Evolutionary conservation across 1,140 invertebrate species (phyloP), one percentile per base, ranked within the genome.

Genomic region (Aphis gossypii): DNA sequence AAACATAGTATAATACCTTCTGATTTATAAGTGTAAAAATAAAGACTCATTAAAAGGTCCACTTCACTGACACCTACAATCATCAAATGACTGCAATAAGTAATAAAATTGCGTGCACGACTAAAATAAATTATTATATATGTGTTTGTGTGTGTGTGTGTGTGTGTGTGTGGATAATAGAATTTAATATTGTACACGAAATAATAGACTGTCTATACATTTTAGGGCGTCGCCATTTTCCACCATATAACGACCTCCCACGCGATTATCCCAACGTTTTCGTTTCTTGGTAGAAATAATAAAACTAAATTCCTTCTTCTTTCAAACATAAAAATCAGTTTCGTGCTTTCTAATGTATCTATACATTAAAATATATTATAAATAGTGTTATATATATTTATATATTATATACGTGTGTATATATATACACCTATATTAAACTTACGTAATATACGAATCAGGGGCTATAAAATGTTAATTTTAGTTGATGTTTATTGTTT

Each of bases 151-250:
- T 68, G 11, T 68, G 25, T 60, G 9, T 46, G 9, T 46, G 9
- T 46, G 9, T 46, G 9, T 46, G 0, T 56, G 25, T 56, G 25
- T 56, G 25, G 23, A 25, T 11, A 84, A 84, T 84, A 8, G 30
- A 48, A 48, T 87, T 87, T 87, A 87, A 87, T 87, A 87, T 87
- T 48, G 86, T 30, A 20, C 30, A 48, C 86, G 46, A 87, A n/a
- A 87, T 87, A n/a, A 48, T 87, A 20, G 76, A 83, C 76, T 87
- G 30, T 48, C 86, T 87, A 35, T 48, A 87, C 46, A 30, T 48
- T 25, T 41, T 87, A n/a, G 86, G 44, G 44, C 86, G 44, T 86
- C 23, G 44, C 41, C 30, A 14, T 84, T 84, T 44, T 86, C 38
- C 83, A 18, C 25, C 1, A 35, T n/a, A 41, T 20, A 38, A 87